A percentile compares a stretch with the other conserved stretches of the same genome.
Conservation (phyloP, 1,140 invertebrate species). For the Asobara japonica region DNA sequence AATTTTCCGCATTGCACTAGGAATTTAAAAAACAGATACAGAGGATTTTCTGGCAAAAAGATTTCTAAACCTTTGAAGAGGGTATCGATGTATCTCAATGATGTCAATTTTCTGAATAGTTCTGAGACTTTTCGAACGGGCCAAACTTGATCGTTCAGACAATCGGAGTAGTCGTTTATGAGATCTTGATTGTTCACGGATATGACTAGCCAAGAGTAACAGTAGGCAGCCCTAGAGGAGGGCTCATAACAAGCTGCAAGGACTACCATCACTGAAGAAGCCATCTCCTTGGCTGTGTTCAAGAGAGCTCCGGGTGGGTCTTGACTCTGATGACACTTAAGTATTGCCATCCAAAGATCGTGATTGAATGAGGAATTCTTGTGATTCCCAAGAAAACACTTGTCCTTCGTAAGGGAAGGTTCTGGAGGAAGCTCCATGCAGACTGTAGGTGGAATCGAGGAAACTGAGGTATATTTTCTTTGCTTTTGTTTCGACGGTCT, state of each 20-base stretch:
- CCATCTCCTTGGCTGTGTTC: constrained; percentile 66
- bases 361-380: constrained; percentile 37
- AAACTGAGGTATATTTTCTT: neutral
- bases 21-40: constrained; percentile 68
- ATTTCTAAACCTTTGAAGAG: constrained; percentile 70
- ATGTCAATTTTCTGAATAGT: constrained; percentile 67
- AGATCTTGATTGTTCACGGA: constrained; percentile 59
- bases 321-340: constrained; percentile 73
- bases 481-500: constrained; percentile 17
- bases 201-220: constrained; percentile 72
- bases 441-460: neutral
- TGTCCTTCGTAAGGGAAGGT: constrained; percentile 1
- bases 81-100: constrained; percentile 66
- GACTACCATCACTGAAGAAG: constrained; percentile 71
- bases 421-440: neutral
- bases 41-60: constrained; percentile 73
- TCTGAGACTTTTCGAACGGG: constrained; percentile 60
- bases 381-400: neutral
- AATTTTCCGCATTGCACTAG: constrained; percentile 54
- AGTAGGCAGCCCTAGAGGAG: constrained; percentile 71
- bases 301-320: constrained; percentile 73
- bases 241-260: constrained; percentile 77
- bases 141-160: constrained; percentile 55
- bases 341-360: constrained; percentile 72
- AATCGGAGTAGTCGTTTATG: constrained; percentile 58